These are phyloP conservation scores for Coregonus clupeaformis DNA, from an alignment of 2,113 vertebrate genomes.

Conservation along the genomic window DNA sequence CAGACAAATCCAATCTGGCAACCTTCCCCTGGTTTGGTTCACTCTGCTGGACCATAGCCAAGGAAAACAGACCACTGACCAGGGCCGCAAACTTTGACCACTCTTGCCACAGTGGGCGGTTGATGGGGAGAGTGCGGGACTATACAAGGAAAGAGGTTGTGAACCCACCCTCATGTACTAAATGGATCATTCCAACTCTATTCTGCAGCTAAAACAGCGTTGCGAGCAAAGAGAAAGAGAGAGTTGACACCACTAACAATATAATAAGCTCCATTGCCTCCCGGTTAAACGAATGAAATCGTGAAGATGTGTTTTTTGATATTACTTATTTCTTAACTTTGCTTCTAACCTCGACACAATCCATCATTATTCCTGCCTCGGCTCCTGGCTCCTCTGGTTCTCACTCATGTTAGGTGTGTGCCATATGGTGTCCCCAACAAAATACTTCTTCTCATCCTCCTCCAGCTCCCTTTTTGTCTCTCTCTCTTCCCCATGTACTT, in stretches of 20 bases:
- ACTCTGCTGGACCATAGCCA: slow-evolving; percentile 15
- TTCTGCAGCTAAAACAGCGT: slow-evolving; percentile 55
- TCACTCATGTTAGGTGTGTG: slow-evolving; percentile 17
- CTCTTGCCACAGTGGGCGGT: slow-evolving; percentile 47
- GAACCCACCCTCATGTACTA: slow-evolving; percentile 61
- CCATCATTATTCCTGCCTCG: slow-evolving; percentile 52
- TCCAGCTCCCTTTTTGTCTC: slow-evolving; percentile 23
- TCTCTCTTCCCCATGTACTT: too few species aligned
- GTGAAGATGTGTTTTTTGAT: not conserved
- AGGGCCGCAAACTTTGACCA: slow-evolving; percentile 58
- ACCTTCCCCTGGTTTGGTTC: slow-evolving; percentile 18
- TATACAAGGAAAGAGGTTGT: slow-evolving; percentile 44
- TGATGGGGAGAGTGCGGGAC: slow-evolving; percentile 41
- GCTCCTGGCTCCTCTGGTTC: slow-evolving; percentile 35
- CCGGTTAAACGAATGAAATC: slow-evolving; percentile 47
- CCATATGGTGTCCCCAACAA: slow-evolving; percentile 32
- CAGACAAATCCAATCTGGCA: slow-evolving; percentile 32
- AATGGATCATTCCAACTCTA: slow-evolving; percentile 70
- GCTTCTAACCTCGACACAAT: too few species aligned
- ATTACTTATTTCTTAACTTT: too few species aligned
- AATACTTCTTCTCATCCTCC: slow-evolving; percentile 25
- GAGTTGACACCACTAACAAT: slow-evolving; percentile 55
- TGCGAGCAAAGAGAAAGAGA: slow-evolving; percentile 21
- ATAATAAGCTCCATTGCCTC: slow-evolving; percentile 56
- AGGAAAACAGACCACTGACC: slow-evolving; percentile 44